Evolutionary conservation across 2,113 vertebrate genomes (phyloP).

Genomic region (Triplophysa tibetana): DNA sequence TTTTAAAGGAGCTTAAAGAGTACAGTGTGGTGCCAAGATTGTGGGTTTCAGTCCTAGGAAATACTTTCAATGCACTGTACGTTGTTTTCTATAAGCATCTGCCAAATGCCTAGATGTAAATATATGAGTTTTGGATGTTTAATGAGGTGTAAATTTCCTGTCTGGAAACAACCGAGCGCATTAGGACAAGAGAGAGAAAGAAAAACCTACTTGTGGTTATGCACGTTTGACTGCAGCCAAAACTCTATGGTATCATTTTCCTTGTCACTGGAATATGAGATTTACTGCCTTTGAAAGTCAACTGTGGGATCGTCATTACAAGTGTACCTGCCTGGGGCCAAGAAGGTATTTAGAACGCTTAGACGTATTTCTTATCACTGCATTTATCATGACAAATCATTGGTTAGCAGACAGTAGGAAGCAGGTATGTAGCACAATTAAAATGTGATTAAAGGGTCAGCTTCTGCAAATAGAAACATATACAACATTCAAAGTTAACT

Average conservation of each 20-base stretch:
- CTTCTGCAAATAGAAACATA: background rate
- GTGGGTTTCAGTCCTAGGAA: background rate
- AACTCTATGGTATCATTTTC: conserved; percentile 8
- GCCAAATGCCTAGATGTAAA: background rate
- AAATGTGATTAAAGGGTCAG: background rate
- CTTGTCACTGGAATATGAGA: conserved; percentile 21
- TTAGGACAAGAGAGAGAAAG: background rate
- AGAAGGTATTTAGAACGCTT: conserved; percentile 4
- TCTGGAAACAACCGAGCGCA: background rate
- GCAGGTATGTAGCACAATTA: conserved; percentile 47
- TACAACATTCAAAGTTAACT: background rate
- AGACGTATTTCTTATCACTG: conserved; percentile 31
- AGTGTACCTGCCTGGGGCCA: conserved; percentile 13
- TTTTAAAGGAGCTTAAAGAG: background rate
- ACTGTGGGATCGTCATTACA: background rate
- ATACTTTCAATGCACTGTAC: background rate
- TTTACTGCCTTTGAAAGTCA: conserved; percentile 17
- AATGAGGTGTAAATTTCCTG: background rate
- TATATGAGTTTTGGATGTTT: background rate
- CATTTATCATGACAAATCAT: conserved; percentile 46
- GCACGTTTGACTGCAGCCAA: conserved; percentile 4
- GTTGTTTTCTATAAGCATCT: background rate
- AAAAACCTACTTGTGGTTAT: conserved; percentile 15
- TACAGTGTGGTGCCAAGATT: background rate
- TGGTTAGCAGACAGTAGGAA: conserved; percentile 43